phyloP scores from a whole-genome alignment of 2,113 vertebrate genomes.

The Falcunculus frontatus region DNA sequence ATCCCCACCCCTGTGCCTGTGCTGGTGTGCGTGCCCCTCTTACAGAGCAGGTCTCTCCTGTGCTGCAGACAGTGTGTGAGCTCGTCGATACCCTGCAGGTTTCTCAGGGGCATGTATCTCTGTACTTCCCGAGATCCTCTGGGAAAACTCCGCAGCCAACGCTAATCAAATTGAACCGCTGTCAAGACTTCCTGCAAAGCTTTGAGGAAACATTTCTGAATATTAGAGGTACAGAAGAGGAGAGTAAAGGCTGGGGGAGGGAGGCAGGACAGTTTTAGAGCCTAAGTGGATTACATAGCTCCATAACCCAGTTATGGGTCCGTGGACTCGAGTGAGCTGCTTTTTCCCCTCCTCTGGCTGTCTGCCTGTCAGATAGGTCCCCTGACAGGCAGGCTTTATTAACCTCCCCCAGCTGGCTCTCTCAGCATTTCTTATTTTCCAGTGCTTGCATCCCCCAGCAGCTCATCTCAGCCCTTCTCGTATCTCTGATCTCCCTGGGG shows the following conservation, averaged over 20 bases:
- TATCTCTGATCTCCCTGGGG: background rate
- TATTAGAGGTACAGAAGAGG: constrained; percentile 38
- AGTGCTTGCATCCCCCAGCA: background rate
- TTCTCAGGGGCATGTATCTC: background rate
- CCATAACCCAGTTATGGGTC: constrained; percentile 62
- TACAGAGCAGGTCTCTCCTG: background rate
- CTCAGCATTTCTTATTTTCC: constrained; percentile 39
- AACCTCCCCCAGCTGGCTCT: constrained; percentile 30
- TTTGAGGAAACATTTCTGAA: constrained; percentile 46
- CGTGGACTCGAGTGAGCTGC: background rate
- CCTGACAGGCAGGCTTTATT: constrained; percentile 55
- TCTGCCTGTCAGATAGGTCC: constrained; percentile 57
- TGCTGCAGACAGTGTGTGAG: background rate
- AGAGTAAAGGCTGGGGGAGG: constrained; percentile 50
- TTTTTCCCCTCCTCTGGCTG: constrained; percentile 50
- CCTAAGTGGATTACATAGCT: constrained; percentile 70
- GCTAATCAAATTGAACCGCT: constrained; percentile 51
- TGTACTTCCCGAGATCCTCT: background rate
- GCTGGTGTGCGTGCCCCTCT: background rate
- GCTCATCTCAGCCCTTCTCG: background rate
- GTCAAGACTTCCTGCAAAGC: constrained; percentile 51
- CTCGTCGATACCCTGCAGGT: background rate
- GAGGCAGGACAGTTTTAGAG: constrained; percentile 46
- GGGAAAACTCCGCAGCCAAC: constrained; percentile 19
- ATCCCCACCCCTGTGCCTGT: background rate